These are phyloP conservation scores for Neopelma chrysocephalum DNA, from an alignment of 2,797 vertebrate species.

Conservation along the genomic window DNA sequence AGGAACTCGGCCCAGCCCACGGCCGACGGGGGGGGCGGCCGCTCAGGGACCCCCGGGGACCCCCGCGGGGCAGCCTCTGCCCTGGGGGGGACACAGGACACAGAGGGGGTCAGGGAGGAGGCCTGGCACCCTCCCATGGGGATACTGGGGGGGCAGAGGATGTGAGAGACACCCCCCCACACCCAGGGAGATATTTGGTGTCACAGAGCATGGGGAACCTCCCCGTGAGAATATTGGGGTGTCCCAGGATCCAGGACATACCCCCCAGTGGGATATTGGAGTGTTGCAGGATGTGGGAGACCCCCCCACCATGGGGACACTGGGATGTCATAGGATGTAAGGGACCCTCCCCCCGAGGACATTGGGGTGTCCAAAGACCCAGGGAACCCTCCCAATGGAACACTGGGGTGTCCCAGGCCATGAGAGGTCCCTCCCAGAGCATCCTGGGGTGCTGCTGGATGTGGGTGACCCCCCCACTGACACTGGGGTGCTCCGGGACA, in stretches of 20 bases:
- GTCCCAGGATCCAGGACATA: neutral
- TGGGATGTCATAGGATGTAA: rapidly evolving
- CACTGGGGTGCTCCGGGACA: too few species aligned
- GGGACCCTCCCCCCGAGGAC: neutral
- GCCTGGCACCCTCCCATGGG: rapidly evolving
- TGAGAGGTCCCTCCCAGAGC: too few species aligned
- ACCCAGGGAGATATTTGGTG: rapidly evolving
- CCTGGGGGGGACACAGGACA: neutral
- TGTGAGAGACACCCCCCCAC: too few species aligned
- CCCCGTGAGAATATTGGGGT: rapidly evolving
- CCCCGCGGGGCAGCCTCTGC: neutral
- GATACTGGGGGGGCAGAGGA: too few species aligned
- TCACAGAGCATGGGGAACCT: rapidly evolving
- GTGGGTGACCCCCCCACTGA: too few species aligned
- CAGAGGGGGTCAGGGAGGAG: neutral
- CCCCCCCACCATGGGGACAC: neutral
- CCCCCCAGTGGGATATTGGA: neutral
- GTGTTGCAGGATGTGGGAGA: neutral
- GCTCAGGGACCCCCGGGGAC: neutral
- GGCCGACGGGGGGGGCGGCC: neutral
- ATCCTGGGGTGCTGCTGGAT: too few species aligned
- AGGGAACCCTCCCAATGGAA: neutral
- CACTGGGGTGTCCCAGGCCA: too few species aligned
- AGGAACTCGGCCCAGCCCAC: neutral
- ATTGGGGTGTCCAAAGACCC: too few species aligned